Conservation (phyloP, 2,113 vertebrate genomes). For the Pseudolaguvia tuberculata region DNA sequence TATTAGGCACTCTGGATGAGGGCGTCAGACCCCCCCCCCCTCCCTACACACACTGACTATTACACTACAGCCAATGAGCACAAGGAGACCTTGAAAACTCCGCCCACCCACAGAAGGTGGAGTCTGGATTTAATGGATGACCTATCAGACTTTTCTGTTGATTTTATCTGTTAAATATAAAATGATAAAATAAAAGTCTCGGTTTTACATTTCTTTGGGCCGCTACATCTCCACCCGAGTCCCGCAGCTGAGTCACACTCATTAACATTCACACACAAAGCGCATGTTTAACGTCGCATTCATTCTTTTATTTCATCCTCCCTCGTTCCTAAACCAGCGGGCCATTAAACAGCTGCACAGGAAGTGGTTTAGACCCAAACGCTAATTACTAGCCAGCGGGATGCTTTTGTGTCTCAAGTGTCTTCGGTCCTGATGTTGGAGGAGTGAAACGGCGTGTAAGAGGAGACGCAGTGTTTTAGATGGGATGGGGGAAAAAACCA, state of each 20-base stretch:
- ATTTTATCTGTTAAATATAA: too few relatives aligned
- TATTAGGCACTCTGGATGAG: too few relatives aligned
- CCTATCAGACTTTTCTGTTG: too few relatives aligned
- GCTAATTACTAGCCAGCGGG: slow-evolving; percentile 19
- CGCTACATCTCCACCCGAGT: neutral
- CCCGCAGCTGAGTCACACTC: slow-evolving; percentile 5
- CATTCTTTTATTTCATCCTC: slow-evolving; percentile 13
- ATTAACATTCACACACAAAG: neutral
- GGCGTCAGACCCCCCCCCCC: too few relatives aligned
- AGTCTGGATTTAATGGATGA: too few relatives aligned
- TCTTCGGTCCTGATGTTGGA: slow-evolving; percentile 6
- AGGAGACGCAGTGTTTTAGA: neutral
- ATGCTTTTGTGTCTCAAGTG: slow-evolving; percentile 15
- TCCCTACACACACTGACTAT: too few relatives aligned
- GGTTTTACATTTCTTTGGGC: too few relatives aligned
- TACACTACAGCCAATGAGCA: too few relatives aligned
- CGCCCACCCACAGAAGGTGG: too few relatives aligned
- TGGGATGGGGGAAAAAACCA: neutral
- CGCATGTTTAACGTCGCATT: neutral
- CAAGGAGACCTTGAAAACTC: too few relatives aligned
- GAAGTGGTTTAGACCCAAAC: slow-evolving; percentile 2
- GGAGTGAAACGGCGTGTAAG: neutral
- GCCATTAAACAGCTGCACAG: slow-evolving; percentile 33
- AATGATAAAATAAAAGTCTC: too few relatives aligned
- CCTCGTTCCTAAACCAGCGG: neutral